Percentiles rank a stretch among this genome's conserved stretches.
Evolutionary conservation across 2,113 vertebrate species (phyloP).

Genomic region (Suricata suricatta): DNA sequence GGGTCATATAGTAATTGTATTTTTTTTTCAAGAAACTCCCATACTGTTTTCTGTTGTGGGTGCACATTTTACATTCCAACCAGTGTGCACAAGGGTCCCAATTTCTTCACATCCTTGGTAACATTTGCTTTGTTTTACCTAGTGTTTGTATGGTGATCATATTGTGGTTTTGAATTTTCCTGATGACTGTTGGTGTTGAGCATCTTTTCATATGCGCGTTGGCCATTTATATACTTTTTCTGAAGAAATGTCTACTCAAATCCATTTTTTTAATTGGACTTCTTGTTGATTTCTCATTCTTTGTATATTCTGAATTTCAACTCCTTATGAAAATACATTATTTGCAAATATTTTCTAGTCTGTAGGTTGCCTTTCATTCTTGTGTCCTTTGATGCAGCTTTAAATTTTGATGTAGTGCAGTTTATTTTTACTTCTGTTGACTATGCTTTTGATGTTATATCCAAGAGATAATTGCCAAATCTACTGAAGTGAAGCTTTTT

Average conservation of each 20-base stretch:
- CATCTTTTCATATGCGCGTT: background rate
- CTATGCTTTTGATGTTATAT: background rate
- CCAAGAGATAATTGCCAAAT: background rate
- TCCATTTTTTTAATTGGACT: background rate
- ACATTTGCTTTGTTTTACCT: background rate
- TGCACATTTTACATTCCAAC: background rate
- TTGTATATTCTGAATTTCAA: background rate
- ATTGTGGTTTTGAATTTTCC: conserved; percentile 30
- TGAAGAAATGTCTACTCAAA: background rate
- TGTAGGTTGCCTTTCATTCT: background rate
- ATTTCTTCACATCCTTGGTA: background rate
- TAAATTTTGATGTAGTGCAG: background rate
- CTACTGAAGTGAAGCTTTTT: background rate
- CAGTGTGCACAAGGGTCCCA: background rate
- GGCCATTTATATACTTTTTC: background rate
- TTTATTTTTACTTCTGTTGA: background rate
- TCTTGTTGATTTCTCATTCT: background rate
- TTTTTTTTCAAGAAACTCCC: background rate
- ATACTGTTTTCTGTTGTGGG: background rate
- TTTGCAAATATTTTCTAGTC: background rate
- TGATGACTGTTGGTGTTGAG: background rate
- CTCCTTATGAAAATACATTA: background rate
- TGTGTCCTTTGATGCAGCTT: background rate
- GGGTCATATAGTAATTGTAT: background rate
- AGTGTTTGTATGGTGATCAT: background rate